Percentiles rank a stretch among this genome's conserved stretches.
Evolutionary conservation across 2,888 invertebrate genomes (phyloP).

Genomic region (Drosophila greeni): DNA sequence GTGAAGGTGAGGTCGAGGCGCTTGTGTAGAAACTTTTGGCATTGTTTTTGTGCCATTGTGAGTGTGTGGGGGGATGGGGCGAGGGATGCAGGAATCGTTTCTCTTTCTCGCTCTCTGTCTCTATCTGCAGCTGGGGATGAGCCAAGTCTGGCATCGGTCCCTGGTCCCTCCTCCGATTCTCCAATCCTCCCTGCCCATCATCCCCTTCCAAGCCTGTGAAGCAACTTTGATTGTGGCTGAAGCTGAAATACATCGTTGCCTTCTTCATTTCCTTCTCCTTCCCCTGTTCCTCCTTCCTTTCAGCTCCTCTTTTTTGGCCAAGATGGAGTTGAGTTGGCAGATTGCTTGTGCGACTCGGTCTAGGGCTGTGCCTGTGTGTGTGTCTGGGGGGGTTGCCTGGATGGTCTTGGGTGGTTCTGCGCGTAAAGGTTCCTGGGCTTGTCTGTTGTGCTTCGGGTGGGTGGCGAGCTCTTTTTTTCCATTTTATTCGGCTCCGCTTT

Average conservation of each 20-base stretch:
- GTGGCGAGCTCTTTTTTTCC: constrained; percentile 29
- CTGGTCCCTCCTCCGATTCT: constrained; percentile 15
- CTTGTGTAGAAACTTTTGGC: constrained; percentile 67
- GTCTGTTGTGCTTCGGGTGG: constrained; percentile 72
- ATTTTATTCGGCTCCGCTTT: constrained; percentile 20
- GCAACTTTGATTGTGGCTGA: constrained; percentile 74
- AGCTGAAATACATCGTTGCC: constrained; percentile 64
- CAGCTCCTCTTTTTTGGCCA: constrained; percentile 67
- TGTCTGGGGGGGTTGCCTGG: constrained; percentile 30
- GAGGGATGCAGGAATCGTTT: constrained; percentile 30
- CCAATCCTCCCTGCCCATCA: constrained; percentile 16
- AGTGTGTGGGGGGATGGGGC: constrained; percentile 48
- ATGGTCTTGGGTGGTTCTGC: constrained; percentile 19
- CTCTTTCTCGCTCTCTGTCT: constrained; percentile 24
- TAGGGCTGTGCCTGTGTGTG: constrained; percentile 35
- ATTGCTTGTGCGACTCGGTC: constrained; percentile 37
- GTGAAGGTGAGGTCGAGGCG: constrained; percentile 58
- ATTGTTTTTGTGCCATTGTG: constrained; percentile 64
- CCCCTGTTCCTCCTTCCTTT: constrained; percentile 39
- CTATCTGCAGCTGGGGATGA: constrained; percentile 59
- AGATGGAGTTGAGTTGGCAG: constrained; percentile 67
- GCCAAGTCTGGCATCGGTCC: constrained; percentile 60
- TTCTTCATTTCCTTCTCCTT: constrained; percentile 54
- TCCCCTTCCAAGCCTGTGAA: constrained; percentile 57
- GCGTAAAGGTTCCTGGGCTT: constrained; percentile 59